phyloP scores from a whole-genome alignment of 2,797 vertebrate genomes.

The Mallotus villosus region DNA sequence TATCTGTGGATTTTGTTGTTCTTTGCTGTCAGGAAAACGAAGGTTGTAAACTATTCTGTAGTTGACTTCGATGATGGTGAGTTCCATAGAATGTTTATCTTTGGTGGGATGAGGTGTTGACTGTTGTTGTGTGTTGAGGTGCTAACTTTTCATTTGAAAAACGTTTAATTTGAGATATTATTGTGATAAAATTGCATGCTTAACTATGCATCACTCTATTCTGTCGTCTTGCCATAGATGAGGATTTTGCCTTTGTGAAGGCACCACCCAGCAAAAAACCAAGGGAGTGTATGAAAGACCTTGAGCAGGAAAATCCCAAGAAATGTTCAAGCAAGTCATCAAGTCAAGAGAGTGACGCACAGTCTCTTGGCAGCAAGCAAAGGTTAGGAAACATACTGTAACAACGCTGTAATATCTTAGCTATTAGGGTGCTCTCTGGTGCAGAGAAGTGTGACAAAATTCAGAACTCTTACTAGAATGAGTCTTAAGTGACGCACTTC shows the following conservation, averaged over 20 bases:
- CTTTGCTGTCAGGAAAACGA: slow-evolving; percentile 76
- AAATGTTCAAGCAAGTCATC: slow-evolving; percentile 61
- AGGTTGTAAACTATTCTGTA: slow-evolving; percentile 78
- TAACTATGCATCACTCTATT: neutral
- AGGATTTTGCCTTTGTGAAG: slow-evolving; percentile 81
- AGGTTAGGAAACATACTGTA: slow-evolving; percentile 64
- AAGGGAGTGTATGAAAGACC: slow-evolving; percentile 61
- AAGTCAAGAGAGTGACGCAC: slow-evolving; percentile 57
- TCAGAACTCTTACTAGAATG: neutral
- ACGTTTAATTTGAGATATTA: too few species aligned
- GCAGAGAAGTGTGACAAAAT: neutral
- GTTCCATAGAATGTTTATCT: slow-evolving; percentile 4
- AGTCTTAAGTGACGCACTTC: neutral
- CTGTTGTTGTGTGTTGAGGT: neutral
- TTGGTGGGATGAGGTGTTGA: neutral
- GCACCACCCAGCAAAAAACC: slow-evolving; percentile 82
- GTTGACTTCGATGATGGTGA: slow-evolving; percentile 80
- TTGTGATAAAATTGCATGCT: too few species aligned
- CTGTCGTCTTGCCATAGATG: slow-evolving; percentile 66
- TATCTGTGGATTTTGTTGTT: neutral
- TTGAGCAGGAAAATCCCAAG: slow-evolving; percentile 60
- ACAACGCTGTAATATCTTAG: neutral
- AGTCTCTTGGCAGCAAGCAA: slow-evolving; percentile 55
- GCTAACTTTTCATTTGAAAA: neutral
- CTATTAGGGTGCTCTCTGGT: neutral